These are phyloP conservation scores for Scrobipalpa atriplicella DNA, from an alignment of 2,888 invertebrate genomes.

Conservation along the genomic window DNA sequence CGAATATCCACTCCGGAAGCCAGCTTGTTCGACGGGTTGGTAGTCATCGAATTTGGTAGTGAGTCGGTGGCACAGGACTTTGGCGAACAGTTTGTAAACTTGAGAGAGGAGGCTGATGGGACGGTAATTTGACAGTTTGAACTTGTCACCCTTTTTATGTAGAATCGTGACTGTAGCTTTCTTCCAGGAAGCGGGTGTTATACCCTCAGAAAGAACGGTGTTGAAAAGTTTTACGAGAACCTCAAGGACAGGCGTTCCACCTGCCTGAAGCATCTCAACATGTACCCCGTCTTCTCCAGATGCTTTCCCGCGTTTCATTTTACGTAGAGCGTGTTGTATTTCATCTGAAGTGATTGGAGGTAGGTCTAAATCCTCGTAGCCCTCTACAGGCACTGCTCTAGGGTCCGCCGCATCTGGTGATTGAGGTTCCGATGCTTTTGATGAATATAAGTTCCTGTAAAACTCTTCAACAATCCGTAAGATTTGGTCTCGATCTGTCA, in stretches of 20 bases:
- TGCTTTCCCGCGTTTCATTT: neutral
- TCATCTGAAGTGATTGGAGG: no score
- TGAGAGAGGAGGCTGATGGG: conserved; percentile 7
- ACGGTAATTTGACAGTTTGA: neutral
- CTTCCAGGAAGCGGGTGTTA: neutral
- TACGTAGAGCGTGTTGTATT: neutral
- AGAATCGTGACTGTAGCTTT: neutral
- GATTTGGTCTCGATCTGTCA: no score
- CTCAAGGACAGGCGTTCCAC: neutral
- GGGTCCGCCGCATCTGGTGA: no score
- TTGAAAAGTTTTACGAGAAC: conserved; percentile 10
- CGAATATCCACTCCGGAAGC: no score
- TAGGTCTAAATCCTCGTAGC: no score
- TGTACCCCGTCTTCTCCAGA: neutral
- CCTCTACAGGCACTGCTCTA: no score
- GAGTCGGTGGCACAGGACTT: neutral
- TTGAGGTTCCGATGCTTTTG: no score
- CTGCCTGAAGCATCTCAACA: neutral
- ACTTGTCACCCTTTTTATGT: neutral
- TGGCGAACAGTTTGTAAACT: neutral
- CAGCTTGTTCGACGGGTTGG: no score
- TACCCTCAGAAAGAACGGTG: neutral
- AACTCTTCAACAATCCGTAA: no score
- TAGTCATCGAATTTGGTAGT: neutral
- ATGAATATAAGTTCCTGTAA: no score